Conservation (phyloP, 2,797 vertebrate genomes). For the Eptatretus atami region DNA sequence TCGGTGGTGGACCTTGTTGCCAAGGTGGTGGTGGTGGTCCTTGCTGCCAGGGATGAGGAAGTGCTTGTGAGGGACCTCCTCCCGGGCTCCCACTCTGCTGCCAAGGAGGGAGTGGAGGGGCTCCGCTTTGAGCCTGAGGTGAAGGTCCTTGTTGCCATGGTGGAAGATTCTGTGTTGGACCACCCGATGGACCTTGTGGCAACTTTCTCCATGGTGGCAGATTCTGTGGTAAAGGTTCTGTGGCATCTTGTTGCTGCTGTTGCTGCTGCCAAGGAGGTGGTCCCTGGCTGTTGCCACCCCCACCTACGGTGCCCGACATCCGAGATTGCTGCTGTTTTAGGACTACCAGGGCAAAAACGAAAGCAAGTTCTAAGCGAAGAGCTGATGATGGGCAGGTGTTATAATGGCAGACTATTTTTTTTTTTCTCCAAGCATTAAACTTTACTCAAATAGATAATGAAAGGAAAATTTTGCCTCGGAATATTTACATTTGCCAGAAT, state of each 20-base stretch:
- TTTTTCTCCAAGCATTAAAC: too few relatives aligned
- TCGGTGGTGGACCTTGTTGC: not conserved
- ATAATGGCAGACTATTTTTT: too few relatives aligned
- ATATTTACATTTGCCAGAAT: too few relatives aligned
- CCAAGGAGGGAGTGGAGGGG: not conserved
- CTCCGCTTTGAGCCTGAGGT: not conserved
- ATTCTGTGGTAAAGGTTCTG: too few relatives aligned
- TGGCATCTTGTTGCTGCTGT: not conserved
- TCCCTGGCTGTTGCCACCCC: not conserved
- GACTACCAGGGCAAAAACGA: not conserved
- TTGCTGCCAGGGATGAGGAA: conserved; percentile 15
- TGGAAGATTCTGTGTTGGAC: not conserved
- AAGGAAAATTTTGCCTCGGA: too few relatives aligned
- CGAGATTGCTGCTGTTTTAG: conserved; percentile 2
- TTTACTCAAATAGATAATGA: too few relatives aligned
- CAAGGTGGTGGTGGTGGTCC: conserved; percentile 13
- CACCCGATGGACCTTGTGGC: too few relatives aligned
- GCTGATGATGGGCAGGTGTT: too few relatives aligned
- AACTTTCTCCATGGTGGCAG: too few relatives aligned
- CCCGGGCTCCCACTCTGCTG: not conserved
- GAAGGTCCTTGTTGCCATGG: not conserved
- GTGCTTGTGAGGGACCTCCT: conserved; percentile 13
- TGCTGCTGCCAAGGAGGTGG: not conserved
- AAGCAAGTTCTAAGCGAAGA: too few relatives aligned
- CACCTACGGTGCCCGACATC: not conserved